These are phyloP conservation scores for Chlamydotis undulata DNA, from an alignment of 2,113 vertebrate species.

Conservation along the genomic window DNA sequence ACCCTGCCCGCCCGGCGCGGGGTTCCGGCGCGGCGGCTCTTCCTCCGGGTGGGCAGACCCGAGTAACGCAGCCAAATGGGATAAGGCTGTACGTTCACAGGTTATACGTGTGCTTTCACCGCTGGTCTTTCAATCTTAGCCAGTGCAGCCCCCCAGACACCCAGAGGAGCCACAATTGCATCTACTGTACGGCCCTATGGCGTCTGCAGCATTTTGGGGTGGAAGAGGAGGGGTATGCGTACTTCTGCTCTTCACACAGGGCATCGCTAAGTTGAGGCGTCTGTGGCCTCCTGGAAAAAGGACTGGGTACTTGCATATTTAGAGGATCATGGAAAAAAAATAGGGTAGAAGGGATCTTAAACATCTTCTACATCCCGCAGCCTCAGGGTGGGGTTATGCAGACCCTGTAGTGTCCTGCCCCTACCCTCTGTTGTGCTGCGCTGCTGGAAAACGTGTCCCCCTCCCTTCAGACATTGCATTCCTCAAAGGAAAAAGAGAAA, in stretches of 20 bases:
- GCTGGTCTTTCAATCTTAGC: neutral
- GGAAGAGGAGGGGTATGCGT: neutral
- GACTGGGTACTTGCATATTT: neutral
- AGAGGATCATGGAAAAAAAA: neutral
- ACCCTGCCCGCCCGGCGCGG: rapidly evolving
- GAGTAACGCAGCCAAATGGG: rapidly evolving
- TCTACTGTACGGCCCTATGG: neutral
- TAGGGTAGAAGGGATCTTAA: neutral
- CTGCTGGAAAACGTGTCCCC: neutral
- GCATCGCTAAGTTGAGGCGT: neutral
- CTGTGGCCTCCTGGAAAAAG: neutral
- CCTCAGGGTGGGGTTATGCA: neutral
- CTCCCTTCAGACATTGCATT: neutral
- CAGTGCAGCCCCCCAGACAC: no score
- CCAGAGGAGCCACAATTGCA: no score
- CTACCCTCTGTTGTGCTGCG: no score
- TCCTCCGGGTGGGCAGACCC: neutral
- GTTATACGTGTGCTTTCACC: neutral
- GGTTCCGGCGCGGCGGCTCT: rapidly evolving
- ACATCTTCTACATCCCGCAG: neutral
- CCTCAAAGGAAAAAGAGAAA: neutral
- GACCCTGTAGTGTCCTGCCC: neutral
- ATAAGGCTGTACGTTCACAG: neutral
- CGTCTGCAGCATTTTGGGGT: neutral
- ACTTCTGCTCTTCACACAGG: neutral